These are phyloP conservation scores for Escarpia spicata DNA, from an alignment of 2,888 invertebrate genomes.

Conservation along the genomic window DNA sequence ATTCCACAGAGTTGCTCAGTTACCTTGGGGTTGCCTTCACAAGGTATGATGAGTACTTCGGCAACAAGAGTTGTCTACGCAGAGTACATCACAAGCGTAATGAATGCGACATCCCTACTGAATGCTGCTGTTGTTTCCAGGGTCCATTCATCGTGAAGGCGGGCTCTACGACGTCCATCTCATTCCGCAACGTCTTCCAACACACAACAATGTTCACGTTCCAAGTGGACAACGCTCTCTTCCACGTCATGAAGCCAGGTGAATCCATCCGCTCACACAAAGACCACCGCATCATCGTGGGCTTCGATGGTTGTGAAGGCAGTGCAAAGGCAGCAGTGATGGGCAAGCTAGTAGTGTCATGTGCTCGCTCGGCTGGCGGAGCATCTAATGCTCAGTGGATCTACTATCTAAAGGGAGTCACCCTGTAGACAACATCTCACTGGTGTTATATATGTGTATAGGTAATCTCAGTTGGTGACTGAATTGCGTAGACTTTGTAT, in stretches of 20 bases:
- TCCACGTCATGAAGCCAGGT: slow-evolving; percentile 63
- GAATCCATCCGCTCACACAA: slow-evolving; percentile 66
- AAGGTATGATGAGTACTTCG: too few relatives aligned
- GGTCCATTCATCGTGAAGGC: slow-evolving; percentile 67
- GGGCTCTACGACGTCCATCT: slow-evolving; percentile 62
- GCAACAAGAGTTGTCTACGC: too few relatives aligned
- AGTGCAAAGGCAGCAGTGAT: slow-evolving; percentile 62
- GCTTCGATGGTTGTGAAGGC: slow-evolving; percentile 63
- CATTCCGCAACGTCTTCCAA: slow-evolving; percentile 68
- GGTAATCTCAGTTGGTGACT: too few relatives aligned
- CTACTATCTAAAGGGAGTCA: slow-evolving; percentile 64
- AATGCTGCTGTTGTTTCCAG: slow-evolving; percentile 42
- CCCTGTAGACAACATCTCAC: slow-evolving; percentile 37
- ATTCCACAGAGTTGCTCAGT: too few relatives aligned
- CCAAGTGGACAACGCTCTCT: slow-evolving; percentile 66
- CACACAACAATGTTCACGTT: slow-evolving; percentile 64
- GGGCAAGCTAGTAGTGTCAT: slow-evolving; percentile 64
- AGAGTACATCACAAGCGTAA: too few relatives aligned
- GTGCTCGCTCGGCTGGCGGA: slow-evolving; percentile 62
- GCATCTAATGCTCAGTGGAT: slow-evolving; percentile 64
- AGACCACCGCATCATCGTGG: slow-evolving; percentile 64
- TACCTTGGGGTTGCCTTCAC: too few relatives aligned
- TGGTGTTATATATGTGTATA: too few relatives aligned
- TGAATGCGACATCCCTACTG: background rate
- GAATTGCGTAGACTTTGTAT: too few relatives aligned